Evolutionary conservation across 2,113 vertebrate genomes (phyloP), one percentile per base, ranked within the genome.

Genomic region (Manacus vitellinus): DNA sequence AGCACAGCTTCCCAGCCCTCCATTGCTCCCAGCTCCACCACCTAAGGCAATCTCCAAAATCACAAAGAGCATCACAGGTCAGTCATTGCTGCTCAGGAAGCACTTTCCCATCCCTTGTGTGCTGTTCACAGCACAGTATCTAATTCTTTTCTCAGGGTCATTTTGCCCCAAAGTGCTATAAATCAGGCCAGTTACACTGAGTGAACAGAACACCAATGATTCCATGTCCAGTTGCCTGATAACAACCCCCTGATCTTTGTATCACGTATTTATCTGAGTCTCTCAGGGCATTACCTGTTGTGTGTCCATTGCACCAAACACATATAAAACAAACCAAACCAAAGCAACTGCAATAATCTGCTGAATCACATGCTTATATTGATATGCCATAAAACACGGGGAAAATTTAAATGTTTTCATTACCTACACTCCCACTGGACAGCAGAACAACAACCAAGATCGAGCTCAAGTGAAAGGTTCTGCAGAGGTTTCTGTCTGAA

Each of bases 1-100:
- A 88, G 96, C 97, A 61, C 98, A 98, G 95, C 97, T 98, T 77
- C 97, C 98, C 83, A 98, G 98, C 79, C 97, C 98, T 58, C 98
- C 97, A 0, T 78, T 96, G 91, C 96, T 98, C 95, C 98, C 98
- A 86, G 96, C 97, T 49, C 97, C 97, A 2, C 98, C 96, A 10
- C 98, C 98, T 62, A 98, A 98, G 98, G 92, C 96, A 55, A 94
- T 94, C 75, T 95, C 96, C 95, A 98, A 98, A 97, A 79, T 96
- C 86, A 93, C 96, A 25, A 98, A 98, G 89, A 96, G 52, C 4
- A 5, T 96, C 88, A 72, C 98, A 98, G 98, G 98, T 98, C 80
- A 70, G 98, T 97, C 58, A 59, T 14, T 30, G 21, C 46, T 46
- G 49, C 44, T 43, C 55, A 37, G 33, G 22, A 18, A 74, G 41